Evolutionary conservation across 2,113 vertebrate species (phyloP).

Genomic region (Coturnix japonica): DNA sequence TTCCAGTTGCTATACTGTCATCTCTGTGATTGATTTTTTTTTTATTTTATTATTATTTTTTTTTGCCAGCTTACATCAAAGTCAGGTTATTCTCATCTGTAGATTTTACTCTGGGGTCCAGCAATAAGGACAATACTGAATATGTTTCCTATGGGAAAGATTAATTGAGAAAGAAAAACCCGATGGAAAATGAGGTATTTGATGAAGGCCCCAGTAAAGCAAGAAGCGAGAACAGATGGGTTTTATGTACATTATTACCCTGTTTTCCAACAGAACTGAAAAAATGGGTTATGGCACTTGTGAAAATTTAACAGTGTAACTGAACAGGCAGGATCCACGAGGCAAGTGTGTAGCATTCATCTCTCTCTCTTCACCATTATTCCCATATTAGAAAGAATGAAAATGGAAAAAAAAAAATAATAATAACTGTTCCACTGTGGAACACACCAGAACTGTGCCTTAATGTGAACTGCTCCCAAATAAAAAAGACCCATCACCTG

Average conservation of each 20-base stretch:
- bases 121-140: not conserved
- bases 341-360: not conserved
- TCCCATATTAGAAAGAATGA: not conserved
- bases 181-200: not conserved
- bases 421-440: not conserved
- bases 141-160: not conserved
- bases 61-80: not conserved
- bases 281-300: not conserved
- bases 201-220: not conserved
- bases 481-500: not conserved
- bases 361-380: not conserved
- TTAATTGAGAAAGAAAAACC: not conserved
- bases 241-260: not conserved
- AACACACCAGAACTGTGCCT: not conserved
- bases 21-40: not conserved
- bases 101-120: not conserved
- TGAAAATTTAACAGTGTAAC: not conserved
- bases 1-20: not conserved
- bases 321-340: not conserved
- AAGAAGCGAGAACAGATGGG: not conserved
- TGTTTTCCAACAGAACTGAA: not conserved
- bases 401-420: not conserved
- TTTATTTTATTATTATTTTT: too few species aligned
- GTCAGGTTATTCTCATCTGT: not conserved
- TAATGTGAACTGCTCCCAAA: not conserved